Evolutionary conservation across 2,888 invertebrate species (phyloP).

Genomic region (Apocheima hispidaria): DNA sequence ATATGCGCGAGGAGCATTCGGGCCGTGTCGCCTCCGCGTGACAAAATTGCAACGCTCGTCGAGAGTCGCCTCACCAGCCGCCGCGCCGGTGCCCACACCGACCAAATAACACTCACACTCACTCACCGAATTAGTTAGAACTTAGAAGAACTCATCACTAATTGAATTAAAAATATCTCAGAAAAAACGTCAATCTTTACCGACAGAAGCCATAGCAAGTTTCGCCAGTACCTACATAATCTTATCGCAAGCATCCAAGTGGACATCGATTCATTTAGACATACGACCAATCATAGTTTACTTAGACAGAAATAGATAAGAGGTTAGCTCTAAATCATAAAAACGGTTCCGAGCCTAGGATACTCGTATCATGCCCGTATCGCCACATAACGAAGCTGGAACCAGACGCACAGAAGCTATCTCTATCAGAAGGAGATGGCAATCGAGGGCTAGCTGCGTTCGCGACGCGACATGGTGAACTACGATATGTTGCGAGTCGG

Average conservation of each 20-base stretch:
- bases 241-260: background rate
- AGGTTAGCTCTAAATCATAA: background rate
- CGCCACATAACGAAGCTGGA: conserved; percentile 15
- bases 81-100: background rate
- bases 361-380: background rate
- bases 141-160: background rate
- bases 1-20: conserved; percentile 60
- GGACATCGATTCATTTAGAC: too few relatives aligned
- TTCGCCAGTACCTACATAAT: background rate
- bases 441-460: conserved; percentile 17
- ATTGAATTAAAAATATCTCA: too few relatives aligned
- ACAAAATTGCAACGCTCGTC: conserved; percentile 57
- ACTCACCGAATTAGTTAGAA: too few relatives aligned
- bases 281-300: too few relatives aligned
- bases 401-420: conserved; percentile 16
- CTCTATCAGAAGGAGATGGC: conserved; percentile 25
- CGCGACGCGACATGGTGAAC: conserved; percentile 4
- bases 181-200: too few relatives aligned
- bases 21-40: conserved; percentile 64
- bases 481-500: conserved; percentile 3
- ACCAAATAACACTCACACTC: too few relatives aligned
- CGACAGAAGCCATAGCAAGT: too few relatives aligned
- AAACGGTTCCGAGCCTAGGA: background rate
- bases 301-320: background rate
- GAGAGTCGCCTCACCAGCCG: conserved; percentile 9